These are phyloP conservation scores for Terebella lapidaria DNA, from an alignment of 2,888 invertebrate genomes.

Conservation along the genomic window DNA sequence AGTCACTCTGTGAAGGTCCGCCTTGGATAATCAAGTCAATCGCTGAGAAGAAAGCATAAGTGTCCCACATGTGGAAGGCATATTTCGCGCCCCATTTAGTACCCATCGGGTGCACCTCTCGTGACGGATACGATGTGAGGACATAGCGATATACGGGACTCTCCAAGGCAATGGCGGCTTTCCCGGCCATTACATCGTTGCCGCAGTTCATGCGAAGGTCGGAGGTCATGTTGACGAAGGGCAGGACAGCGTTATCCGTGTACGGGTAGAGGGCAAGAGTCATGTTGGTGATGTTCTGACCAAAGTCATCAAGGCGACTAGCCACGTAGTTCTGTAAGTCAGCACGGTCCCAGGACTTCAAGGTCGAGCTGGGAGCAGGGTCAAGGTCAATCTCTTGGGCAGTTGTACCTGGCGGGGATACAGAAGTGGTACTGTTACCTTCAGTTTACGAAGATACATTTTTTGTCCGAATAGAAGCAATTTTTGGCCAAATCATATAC, in stretches of 20 bases:
- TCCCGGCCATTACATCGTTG: constrained; percentile 27
- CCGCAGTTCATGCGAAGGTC: constrained; percentile 38
- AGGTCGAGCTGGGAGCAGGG: constrained; percentile 26
- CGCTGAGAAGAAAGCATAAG: constrained; percentile 33
- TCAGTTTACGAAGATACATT: too few relatives aligned
- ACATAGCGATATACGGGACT: constrained; percentile 35
- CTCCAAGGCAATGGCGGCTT: constrained; percentile 24
- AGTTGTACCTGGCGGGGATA: constrained; percentile 29
- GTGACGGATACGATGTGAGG: constrained; percentile 31
- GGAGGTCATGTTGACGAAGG: constrained; percentile 36
- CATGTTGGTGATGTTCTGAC: constrained; percentile 21
- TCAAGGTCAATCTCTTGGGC: constrained; percentile 35
- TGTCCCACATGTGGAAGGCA: constrained; percentile 36
- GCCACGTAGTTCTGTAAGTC: constrained; percentile 30
- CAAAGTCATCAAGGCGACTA: constrained; percentile 32
- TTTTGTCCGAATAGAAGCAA: not conserved
- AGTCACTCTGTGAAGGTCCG: constrained; percentile 26
- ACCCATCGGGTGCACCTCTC: constrained; percentile 26
- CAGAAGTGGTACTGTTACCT: too few relatives aligned
- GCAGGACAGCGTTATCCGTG: constrained; percentile 28
- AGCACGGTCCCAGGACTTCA: constrained; percentile 33
- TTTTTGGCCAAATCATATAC: not conserved
- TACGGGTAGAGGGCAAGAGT: constrained; percentile 27
- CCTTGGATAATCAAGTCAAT: constrained; percentile 25
- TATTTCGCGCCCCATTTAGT: constrained; percentile 20